A percentile compares a stretch with the other conserved stretches of the same genome.
These are phyloP conservation scores for Achatina immaculata DNA, from an alignment of 1,140 invertebrate species.

Conservation along the genomic window DNA sequence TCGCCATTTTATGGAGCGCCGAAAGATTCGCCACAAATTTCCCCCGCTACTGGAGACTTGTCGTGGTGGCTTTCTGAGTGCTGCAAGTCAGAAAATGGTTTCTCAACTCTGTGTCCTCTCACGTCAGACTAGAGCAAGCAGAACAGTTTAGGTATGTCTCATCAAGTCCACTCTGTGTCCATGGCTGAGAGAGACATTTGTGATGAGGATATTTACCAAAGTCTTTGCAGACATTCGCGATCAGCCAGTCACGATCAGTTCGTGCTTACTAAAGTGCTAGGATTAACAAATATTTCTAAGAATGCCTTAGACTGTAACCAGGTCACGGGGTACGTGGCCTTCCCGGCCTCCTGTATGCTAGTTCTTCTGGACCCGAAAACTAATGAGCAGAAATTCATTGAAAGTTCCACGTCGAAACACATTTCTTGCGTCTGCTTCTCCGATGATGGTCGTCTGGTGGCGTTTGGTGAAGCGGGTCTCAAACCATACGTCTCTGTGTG, in stretches of 20 bases:
- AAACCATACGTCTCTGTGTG: constrained; percentile 18
- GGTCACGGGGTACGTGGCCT: constrained; percentile 7
- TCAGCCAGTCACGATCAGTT: constrained; percentile 18
- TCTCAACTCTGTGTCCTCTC: too few relatives aligned
- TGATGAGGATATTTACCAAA: too few relatives aligned
- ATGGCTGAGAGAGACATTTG: too few relatives aligned
- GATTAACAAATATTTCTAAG: not conserved
- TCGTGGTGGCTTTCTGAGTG: too few relatives aligned
- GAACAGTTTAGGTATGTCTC: too few relatives aligned
- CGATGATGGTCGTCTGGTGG: constrained; percentile 8
- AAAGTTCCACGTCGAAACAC: not conserved
- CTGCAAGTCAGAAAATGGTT: too few relatives aligned
- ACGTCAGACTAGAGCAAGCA: too few relatives aligned
- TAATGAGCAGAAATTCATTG: constrained; percentile 20
- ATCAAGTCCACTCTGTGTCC: too few relatives aligned
- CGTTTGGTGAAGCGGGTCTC: constrained; percentile 18
- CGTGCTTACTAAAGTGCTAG: constrained; percentile 3
- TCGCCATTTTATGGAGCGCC: too few relatives aligned
- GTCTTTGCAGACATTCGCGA: too few relatives aligned
- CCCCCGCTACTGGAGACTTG: too few relatives aligned
- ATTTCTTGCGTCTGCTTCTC: constrained; percentile 9
- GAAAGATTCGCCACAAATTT: too few relatives aligned
- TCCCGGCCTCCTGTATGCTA: constrained; percentile 17
- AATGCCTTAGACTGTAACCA: constrained; percentile 1
- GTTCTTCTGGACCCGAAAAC: constrained; percentile 19